Evolutionary conservation across 2,113 vertebrate genomes (phyloP), one percentile per base, ranked within the genome.

Genomic region (Vidua chalybeata): DNA sequence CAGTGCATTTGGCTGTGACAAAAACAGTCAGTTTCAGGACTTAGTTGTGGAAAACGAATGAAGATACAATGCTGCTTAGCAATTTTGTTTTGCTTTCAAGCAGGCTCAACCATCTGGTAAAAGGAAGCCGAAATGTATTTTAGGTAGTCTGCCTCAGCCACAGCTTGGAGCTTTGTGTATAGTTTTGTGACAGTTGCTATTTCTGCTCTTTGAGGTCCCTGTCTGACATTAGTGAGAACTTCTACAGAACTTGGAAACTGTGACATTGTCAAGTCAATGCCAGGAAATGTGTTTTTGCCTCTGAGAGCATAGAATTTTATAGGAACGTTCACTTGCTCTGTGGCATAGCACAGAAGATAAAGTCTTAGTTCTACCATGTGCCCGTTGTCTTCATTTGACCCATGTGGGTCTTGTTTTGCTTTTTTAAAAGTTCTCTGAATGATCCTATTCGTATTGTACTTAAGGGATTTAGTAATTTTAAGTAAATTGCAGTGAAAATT

Each of bases 81-180:
- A 82, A 10, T 85, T 69, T 39, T 94, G 69, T 49, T 94, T 90
- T 87, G n/a, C 74, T 69, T 96, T 82, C 54, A 82, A 35, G 63
- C 59, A 91, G 41, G 46, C 43, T 87, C 41, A 85, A 9, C 78
- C 84, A 63, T 87, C 71, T 87, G 74, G 62, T 82, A 49, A 76
- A 68, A 85, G 18, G 66, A 84, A 89, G 30, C 67, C 10, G 3
- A 79, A 95, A 35, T 72, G 31, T 52, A 71, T 85, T 89, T 63
- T 78, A 75, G 54, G n/a, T 63, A 59, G 31, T 64, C 62, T 87
- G 62, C 39, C 21, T 89, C 18, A 76, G 39, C 83, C 7, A 1
- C 64, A 91, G 74, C 72, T 75, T 37, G 26, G 43, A 82, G 28
- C 27, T 91, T 88, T 51, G 43, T 78, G 67, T 51, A 10, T 46